Evolutionary conservation across 2,113 vertebrate species (phyloP).

Genomic region (Eleginops maclovinus): DNA sequence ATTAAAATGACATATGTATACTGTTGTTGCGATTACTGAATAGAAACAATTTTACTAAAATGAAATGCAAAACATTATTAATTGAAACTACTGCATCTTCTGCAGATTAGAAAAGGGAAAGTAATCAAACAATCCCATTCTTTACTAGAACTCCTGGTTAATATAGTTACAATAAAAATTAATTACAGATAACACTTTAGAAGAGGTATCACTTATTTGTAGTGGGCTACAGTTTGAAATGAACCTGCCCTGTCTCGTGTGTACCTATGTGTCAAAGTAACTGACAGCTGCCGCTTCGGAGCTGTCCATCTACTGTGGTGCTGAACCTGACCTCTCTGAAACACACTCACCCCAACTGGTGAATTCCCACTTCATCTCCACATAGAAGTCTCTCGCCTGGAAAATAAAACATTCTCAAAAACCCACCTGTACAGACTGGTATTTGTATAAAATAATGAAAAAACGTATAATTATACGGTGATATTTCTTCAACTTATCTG

Average conservation of each 20-base stretch:
- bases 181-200: not conserved
- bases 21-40: not conserved
- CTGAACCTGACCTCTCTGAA: constrained; percentile 72
- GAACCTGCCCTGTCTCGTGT: not conserved
- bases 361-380: constrained; percentile 99
- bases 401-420: constrained; percentile 12
- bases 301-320: constrained; percentile 73
- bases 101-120: not conserved
- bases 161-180: too few relatives aligned
- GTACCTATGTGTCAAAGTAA: not conserved
- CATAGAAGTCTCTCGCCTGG: constrained; percentile 94
- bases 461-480: too few relatives aligned
- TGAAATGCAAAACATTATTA: too few relatives aligned
- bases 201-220: not conserved
- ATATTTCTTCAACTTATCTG: too few relatives aligned
- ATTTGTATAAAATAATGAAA: too few relatives aligned
- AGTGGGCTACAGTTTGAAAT: not conserved
- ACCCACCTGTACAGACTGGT: too few relatives aligned
- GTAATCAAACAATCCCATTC: not conserved
- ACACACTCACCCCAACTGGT: constrained; percentile 94
- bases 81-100: not conserved
- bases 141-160: not conserved
- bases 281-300: constrained; percentile 43
- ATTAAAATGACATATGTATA: too few relatives aligned
- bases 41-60: not conserved